These are phyloP conservation scores for Apteryx owenii DNA, from an alignment of 2,113 vertebrate genomes.

Conservation along the genomic window DNA sequence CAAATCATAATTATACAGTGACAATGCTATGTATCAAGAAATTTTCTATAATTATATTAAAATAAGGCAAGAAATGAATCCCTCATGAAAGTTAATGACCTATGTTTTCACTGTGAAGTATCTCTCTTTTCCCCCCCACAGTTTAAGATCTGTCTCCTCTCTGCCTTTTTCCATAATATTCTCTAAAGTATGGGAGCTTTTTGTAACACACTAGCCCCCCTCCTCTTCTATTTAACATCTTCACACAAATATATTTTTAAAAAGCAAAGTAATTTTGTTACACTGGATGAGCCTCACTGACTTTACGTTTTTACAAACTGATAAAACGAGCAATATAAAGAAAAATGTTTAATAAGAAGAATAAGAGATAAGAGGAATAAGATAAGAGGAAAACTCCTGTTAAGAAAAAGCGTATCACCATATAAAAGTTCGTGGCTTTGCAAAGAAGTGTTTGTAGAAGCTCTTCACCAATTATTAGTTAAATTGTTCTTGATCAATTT, in stretches of 20 bases:
- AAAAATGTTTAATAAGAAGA: background rate
- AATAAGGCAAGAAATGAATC: background rate
- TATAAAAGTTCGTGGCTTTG: background rate
- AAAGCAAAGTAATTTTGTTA: constrained; percentile 5
- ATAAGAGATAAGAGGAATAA: background rate
- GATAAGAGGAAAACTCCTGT: background rate
- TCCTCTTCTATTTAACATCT: background rate
- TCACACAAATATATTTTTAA: background rate
- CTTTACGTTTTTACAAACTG: background rate
- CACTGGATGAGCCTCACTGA: background rate
- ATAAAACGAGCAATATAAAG: constrained; percentile 28
- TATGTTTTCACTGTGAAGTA: background rate
- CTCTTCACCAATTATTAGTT: background rate
- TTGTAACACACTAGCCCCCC: background rate
- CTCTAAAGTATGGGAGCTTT: background rate
- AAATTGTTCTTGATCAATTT: background rate
- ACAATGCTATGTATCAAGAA: background rate
- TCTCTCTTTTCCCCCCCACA: background rate
- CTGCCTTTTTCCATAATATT: background rate
- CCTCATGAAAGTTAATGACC: background rate
- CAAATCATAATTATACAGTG: background rate
- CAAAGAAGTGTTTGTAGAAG: background rate
- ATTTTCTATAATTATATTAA: background rate
- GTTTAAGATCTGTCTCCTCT: background rate
- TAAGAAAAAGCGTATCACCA: background rate